Base-by-base conservation (phyloP, 37 sponge, comb jelly and placozoan species). In the Oopsacas minuta region DNA sequence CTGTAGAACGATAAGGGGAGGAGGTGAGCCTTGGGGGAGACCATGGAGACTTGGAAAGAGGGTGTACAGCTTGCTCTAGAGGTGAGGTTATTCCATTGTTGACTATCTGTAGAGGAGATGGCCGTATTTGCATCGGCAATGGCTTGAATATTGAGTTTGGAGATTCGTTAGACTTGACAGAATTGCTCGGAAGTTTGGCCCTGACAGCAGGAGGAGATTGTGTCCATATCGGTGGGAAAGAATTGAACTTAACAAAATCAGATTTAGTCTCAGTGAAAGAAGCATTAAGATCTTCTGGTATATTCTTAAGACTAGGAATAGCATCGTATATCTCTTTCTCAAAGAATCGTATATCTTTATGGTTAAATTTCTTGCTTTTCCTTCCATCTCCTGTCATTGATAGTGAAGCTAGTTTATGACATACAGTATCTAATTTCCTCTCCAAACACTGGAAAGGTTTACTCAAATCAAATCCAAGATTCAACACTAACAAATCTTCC, bases 301-400 rank as follows among this genome's bases (percentile, higher is more conserved):
- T 61, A 7, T 61, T n/a, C 75, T 61, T 61, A 34, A 61, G 75
- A n/a, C 28, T 32, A 3, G 75, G 75, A n/a, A 61, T 61, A 5
- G 75, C 75, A n/a, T 61, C 75, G 75, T 61, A 61, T 10, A 61
- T n/a, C 75, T 61, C 75, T 34, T 61, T 61, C 7, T 61, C 75
- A 34, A 61, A 61, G 28, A 61, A 61, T 12, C 75, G 75, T 32
- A 61, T n/a, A 32, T 61, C 75, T 61, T 61, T 61, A 8, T 42
- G 49, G 1, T 61, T 61, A 61, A 20, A 61, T 61, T 61, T 61
- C 75, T n/a, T 10, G 30, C 75, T 61, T n/a, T 61, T 61, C 75
- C 30, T 61, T 34, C 75, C 75, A 25, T 61, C 75, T 42, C 49
- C 49, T 15, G 49, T 42, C 28, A 61, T 61, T n/a, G 75, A 3